Base-by-base conservation (phyloP, 2,888 invertebrate genomes). In the Dilophus febrilis region DNA sequence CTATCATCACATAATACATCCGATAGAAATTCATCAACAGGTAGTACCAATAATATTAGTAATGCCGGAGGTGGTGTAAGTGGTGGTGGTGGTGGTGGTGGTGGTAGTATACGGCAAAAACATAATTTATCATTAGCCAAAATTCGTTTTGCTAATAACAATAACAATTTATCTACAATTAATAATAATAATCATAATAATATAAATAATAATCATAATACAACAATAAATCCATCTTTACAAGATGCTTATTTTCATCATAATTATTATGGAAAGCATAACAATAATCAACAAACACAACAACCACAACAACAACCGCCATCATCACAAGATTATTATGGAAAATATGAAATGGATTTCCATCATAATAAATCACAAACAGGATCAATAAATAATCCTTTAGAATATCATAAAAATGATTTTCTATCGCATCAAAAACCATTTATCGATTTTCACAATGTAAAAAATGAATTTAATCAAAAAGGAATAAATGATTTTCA, bases 341-440 rank as follows among this genome's bases (percentile, higher is more conserved):
- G 58, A 41, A 61, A 60, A 45, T 62, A 60, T 46, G 62, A 62
- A 34, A 55, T 56, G 45, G 60, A 54, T 49, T 54, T 54, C 38
- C n/a, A 41, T 35, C 41, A 38, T 22, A 36, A 40, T 40, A 16
- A 36, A 38, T 29, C 44, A 40, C 18, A 41, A 42, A 35, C 41
- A 42, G 17, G 14, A 35, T 12, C 22, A 22, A n/a, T n/a, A n/a
- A n/a, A n/a, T 22, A 31, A 35, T 11, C 38, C 35, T 11, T 13
- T 26, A 5, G 26, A 38, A n/a, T 42, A 39, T 22, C 18, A 38
- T 17, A 44, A 44, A 36, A 37, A 37, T 29, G 42, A 44, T 16
- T 37, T 44, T 19, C 30, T 37, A 27, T 22, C 28, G 35, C 42
- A 43, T 29, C 39, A 40, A 16, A 41, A 42, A 35, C 18, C 28